Percentiles rank a stretch among this genome's conserved stretches.
Conservation (phyloP, 2,888 invertebrate species). For the Cantharis rustica region DNA sequence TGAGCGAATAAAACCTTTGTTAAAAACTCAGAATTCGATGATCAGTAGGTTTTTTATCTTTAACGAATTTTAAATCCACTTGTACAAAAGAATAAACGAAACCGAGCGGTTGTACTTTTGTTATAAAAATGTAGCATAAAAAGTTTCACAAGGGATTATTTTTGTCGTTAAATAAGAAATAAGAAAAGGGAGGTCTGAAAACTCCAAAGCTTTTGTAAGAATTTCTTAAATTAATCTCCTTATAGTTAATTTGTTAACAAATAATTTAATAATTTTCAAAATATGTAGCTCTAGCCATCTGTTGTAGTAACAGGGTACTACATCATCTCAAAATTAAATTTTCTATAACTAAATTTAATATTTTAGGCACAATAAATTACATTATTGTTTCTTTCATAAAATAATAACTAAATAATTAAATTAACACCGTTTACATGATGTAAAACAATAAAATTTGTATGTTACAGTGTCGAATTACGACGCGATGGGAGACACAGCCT, state of each 20-base stretch:
- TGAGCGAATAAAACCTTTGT: not conserved
- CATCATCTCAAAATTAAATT: not conserved
- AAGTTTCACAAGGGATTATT: not conserved
- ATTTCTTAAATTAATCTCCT: not conserved
- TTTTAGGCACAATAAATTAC: not conserved
- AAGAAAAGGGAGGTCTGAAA: not conserved
- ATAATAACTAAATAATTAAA: not conserved
- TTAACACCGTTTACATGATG: not conserved
- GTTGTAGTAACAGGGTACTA: not conserved
- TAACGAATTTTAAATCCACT: not conserved
- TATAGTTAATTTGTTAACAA: not conserved
- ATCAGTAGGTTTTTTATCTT: not conserved
- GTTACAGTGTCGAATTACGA: not conserved
- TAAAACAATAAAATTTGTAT: not conserved
- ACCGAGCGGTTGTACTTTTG: not conserved
- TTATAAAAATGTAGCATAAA: constrained; percentile 1
- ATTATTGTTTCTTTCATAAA: not conserved
- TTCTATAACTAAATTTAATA: not conserved
- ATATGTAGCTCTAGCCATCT: not conserved
- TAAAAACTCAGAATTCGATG: not conserved
- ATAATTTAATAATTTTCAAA: not conserved
- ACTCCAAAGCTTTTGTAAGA: not conserved
- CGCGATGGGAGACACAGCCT: not conserved
- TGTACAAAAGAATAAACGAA: not conserved
- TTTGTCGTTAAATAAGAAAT: not conserved